Evolutionary conservation across 2,888 invertebrate genomes (phyloP), one percentile per base, ranked within the genome.

Genomic region (Stenotaenia linearis): DNA sequence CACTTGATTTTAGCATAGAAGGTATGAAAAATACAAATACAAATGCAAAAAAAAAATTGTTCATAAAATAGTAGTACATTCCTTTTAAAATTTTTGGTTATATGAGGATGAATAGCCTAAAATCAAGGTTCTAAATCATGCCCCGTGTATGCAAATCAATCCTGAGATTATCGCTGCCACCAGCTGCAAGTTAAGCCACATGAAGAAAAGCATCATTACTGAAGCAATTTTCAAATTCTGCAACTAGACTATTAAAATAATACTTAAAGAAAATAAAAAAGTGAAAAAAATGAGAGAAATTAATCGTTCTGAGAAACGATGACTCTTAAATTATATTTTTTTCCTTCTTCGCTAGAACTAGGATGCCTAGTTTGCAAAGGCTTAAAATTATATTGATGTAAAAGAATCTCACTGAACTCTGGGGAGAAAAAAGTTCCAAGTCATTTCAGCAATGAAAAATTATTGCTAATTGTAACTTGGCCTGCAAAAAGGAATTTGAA

Each of bases 401-500:
- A 50, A 21, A 50, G 21, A 50, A 18, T 50, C 21, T 40, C 37
- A 7, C n/a, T 40, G 12, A 40, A 40, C 3, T 18, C 18, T 50
- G 7, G 5, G 5, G n/a, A 18, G 50, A 7, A n/a, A 18, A 50
- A 69, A 69, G n/a, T 12, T 69, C n/a, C 12, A 69, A 69, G 69
- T 69, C 69, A 28, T 69, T 69, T 69, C n/a, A 69, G 69, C 69
- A 28, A 69, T 69, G 69, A 69, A 69, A 69, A 69, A 69, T 69
- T 69, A 69, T 69, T 69, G 69, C 69, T 28, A 69, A 69, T 69
- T 69, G 69, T 69, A 69, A 69, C 69, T n/a, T 18, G 69, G 69
- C n/a, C 12, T 69, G n/a, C 1, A 69, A 69, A 69, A 69, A 69
- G 25, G 69, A 69, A 69, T 25, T 69, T 69, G 69, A 69, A 69